Percentiles rank a stretch among this genome's conserved stretches.
Conservation (phyloP, 2,888 invertebrate species). For the Brachynemurus nebulosus region DNA sequence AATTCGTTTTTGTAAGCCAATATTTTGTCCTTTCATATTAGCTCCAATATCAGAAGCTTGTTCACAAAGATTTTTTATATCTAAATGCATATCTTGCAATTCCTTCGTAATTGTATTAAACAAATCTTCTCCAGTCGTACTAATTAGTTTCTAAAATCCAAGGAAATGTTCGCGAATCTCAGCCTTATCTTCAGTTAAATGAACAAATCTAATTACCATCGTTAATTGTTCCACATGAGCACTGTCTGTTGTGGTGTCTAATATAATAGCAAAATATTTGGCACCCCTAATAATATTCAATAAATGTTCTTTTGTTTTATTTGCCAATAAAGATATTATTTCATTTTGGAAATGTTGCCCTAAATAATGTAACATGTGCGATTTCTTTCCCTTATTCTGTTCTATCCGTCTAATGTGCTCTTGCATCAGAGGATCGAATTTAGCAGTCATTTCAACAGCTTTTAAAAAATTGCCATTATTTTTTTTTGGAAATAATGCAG, state of each 20-base stretch:
- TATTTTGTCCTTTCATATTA: constrained; percentile 19
- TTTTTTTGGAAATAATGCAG: constrained; percentile 11
- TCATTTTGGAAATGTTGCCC: constrained; percentile 12
- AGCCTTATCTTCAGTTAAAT: neutral
- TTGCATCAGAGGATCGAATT: constrained; percentile 16
- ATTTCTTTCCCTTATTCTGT: neutral
- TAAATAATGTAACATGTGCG: constrained; percentile 4
- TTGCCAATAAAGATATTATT: constrained; percentile 16
- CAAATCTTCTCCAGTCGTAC: constrained; percentile 11
- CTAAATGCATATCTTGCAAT: constrained; percentile 11
- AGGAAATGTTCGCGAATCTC: constrained; percentile 2
- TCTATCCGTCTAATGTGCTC: constrained; percentile 13
- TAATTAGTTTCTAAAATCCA: constrained; percentile 7
- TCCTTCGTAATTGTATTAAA: constrained; percentile 9
- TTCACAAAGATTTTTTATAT: constrained; percentile 13
- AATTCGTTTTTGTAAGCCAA: constrained; percentile 18
- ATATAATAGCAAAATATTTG: constrained; percentile 5
- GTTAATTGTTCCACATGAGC: constrained; percentile 3
- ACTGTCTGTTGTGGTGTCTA: constrained; percentile 3
- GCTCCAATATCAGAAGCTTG: constrained; percentile 18
- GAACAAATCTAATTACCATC: neutral
- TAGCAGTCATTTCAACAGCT: constrained; percentile 15
- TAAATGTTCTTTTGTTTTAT: constrained; percentile 16
- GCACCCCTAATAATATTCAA: constrained; percentile 4
- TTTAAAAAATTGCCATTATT: constrained; percentile 18